Percentiles rank a stretch among this genome's conserved stretches.
Evolutionary conservation across 2,888 invertebrate genomes (phyloP).

Genomic region (Fragum fragum): DNA sequence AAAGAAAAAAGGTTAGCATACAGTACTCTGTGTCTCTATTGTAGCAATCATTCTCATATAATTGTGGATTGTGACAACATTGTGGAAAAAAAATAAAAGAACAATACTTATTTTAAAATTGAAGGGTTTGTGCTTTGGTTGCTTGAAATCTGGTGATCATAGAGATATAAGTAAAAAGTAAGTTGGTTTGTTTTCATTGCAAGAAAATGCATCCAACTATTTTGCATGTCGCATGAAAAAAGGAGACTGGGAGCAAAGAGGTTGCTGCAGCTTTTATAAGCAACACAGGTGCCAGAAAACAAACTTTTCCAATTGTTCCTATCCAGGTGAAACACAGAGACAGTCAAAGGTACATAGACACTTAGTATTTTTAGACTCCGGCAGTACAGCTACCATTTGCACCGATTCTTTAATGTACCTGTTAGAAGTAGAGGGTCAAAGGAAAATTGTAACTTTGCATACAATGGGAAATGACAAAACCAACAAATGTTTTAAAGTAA

Average conservation of each 20-base stretch:
- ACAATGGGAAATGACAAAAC: no score
- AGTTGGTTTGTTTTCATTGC: constrained; percentile 5
- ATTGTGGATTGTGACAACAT: no score
- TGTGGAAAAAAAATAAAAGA: no score
- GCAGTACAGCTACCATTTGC: constrained; percentile 52
- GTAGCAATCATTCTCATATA: no score
- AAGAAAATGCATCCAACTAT: constrained; percentile 19
- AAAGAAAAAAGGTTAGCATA: no score
- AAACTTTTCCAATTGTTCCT: constrained; percentile 81
- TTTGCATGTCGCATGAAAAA: constrained; percentile 19
- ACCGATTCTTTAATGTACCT: constrained; percentile 15
- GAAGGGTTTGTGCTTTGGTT: no score
- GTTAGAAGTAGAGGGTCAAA: constrained; percentile 30
- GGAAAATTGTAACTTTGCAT: constrained; percentile 24
- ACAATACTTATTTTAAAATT: no score
- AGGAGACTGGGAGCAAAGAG: background rate
- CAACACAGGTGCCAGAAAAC: background rate
- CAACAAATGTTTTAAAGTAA: no score
- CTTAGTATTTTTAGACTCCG: constrained; percentile 56
- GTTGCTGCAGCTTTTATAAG: background rate
- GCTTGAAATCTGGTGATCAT: constrained; percentile 1
- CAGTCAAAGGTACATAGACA: constrained; percentile 29
- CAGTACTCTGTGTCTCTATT: no score
- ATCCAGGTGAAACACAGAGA: constrained; percentile 38
- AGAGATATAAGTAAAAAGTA: constrained; percentile 20